phyloP scores from a whole-genome alignment of 1,140 invertebrate species.

The Gryllus bimaculatus region DNA sequence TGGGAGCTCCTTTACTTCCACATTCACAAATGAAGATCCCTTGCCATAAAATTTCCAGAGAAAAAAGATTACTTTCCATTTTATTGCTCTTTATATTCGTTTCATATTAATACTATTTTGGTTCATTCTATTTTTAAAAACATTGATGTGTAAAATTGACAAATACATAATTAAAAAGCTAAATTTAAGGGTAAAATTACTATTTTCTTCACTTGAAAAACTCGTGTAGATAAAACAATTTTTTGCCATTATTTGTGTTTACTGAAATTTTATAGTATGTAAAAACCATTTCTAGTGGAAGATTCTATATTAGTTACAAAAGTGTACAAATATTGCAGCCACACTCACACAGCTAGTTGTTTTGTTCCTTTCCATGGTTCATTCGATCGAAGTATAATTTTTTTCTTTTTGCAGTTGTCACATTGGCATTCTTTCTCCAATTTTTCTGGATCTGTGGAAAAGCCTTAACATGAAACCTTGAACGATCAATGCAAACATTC shows the following conservation, averaged over 20 bases:
- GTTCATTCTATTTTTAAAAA: neutral
- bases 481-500: neutral
- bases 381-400: slow-evolving; percentile 63
- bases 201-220: neutral
- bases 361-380: slow-evolving; percentile 82
- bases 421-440: slow-evolving; percentile 74
- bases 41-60: neutral
- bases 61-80: neutral
- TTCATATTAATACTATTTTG: neutral
- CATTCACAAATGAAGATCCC: too few species aligned
- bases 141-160: neutral
- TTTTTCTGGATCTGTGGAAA: slow-evolving; percentile 55
- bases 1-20: too few species aligned
- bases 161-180: neutral
- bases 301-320: too few species aligned
- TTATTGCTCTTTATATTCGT: neutral
- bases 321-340: neutral
- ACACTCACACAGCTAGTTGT: slow-evolving; percentile 33
- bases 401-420: slow-evolving; percentile 77
- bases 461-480: neutral
- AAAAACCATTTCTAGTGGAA: too few species aligned
- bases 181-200: neutral
- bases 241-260: too few species aligned
- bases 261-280: too few species aligned
- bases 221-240: too few species aligned